phyloP scores from a whole-genome alignment of 1,140 invertebrate genomes.

The Carposina sasakii region DNA sequence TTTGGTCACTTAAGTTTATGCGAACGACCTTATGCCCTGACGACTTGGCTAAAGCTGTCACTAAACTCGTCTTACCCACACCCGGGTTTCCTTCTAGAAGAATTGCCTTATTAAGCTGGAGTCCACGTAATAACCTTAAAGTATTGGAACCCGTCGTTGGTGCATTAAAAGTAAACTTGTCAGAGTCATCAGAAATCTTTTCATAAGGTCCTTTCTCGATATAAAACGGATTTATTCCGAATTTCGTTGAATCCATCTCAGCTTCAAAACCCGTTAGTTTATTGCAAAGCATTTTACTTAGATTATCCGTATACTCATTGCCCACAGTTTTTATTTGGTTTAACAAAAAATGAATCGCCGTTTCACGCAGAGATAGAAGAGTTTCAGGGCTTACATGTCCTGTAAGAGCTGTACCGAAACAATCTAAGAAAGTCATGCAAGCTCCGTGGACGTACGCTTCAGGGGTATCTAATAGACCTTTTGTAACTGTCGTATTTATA shows the following conservation, averaged over 20 bases:
- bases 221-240: conserved; percentile 84
- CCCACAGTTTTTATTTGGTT: conserved; percentile 63
- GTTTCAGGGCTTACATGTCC: conserved; percentile 74
- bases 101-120: conserved; percentile 93
- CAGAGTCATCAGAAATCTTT: conserved; percentile 24
- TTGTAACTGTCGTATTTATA: conserved; percentile 80
- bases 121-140: conserved; percentile 86
- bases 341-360: conserved; percentile 70
- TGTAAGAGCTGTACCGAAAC: conserved; percentile 83
- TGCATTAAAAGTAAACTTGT: conserved; percentile 83
- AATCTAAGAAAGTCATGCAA: conserved; percentile 92
- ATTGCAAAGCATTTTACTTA: conserved; percentile 44
- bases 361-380: conserved; percentile 68
- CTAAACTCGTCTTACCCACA: conserved; percentile 97
- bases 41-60: conserved; percentile 91
- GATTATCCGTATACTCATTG: conserved; percentile 38
- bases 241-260: conserved; percentile 51
- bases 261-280: conserved; percentile 39
- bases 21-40: conserved; percentile 89
- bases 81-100: conserved; percentile 98
- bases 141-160: conserved; percentile 90
- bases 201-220: conserved; percentile 71
- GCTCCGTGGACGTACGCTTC: conserved; percentile 91
- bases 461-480: conserved; percentile 67
- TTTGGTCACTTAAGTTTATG: conserved; percentile 99